Percentiles rank a stretch among this genome's conserved stretches.
Evolutionary conservation across 2,888 invertebrate species (phyloP).

Genomic region (Julus scandinavius): DNA sequence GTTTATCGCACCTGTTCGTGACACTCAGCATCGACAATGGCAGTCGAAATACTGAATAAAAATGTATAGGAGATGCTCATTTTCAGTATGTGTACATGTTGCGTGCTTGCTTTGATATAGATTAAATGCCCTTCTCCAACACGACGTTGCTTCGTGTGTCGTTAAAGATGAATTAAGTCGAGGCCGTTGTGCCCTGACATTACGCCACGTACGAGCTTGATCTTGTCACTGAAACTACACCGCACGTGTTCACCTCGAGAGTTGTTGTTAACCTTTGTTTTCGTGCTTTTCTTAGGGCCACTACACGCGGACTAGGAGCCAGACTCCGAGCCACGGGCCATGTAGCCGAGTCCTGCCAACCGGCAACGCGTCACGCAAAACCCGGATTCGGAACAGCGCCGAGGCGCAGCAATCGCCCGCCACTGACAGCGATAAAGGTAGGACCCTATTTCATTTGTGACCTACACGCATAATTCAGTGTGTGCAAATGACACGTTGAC

Average conservation of each 20-base stretch:
- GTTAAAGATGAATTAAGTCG: no score
- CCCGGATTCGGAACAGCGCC: conserved; percentile 58
- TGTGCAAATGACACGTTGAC: no score
- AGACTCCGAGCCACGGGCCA: conserved; percentile 49
- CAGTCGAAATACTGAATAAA: not conserved
- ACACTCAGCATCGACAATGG: not conserved
- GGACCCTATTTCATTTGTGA: not conserved
- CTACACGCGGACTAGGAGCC: conserved; percentile 56
- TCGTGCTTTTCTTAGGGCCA: conserved; percentile 53
- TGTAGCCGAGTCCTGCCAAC: conserved; percentile 6
- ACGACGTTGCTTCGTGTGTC: not conserved
- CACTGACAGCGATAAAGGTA: conserved; percentile 49
- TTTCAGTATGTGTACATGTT: not conserved
- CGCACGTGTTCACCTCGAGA: no score
- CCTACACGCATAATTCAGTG: not conserved
- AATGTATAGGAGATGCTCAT: no score
- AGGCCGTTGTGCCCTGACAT: no score
- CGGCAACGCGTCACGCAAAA: conserved; percentile 18
- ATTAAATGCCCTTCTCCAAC: not conserved
- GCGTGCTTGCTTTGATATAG: not conserved
- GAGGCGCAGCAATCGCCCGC: conserved; percentile 23
- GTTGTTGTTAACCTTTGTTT: conserved; percentile 10
- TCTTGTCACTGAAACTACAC: no score
- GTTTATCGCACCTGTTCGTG: not conserved
- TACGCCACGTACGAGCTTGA: no score